phyloP scores from a whole-genome alignment of 2,797 vertebrate genomes.

The Melanotaenia pygmaea region DNA sequence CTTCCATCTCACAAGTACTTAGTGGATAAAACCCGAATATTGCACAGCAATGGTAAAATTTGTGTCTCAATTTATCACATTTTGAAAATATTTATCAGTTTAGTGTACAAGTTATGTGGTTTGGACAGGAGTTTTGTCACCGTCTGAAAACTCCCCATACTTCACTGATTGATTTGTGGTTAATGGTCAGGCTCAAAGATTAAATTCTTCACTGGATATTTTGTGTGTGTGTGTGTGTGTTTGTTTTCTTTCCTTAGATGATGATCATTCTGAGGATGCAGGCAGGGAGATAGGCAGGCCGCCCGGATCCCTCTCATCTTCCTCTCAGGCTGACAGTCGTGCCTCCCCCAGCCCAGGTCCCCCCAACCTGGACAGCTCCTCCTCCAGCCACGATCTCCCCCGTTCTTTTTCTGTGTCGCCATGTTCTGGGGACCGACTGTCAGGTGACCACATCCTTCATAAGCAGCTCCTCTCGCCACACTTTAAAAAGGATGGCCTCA shows the following conservation, averaged over 20 bases:
- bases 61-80: not conserved
- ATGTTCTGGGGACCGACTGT: constrained; percentile 83
- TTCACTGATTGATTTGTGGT: constrained; percentile 23
- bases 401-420: constrained; percentile 88
- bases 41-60: constrained; percentile 86
- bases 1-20: constrained; percentile 91
- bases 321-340: constrained; percentile 84
- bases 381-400: constrained; percentile 78
- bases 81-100: constrained; percentile 3
- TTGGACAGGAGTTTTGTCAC: constrained; percentile 24
- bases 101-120: not conserved
- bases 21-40: constrained; percentile 86
- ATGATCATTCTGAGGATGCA: constrained; percentile 88
- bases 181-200: constrained; percentile 22
- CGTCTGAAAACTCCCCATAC: not conserved
- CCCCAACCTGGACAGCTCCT: constrained; percentile 75
- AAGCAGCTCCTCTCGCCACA: constrained; percentile 86
- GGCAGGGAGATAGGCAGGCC: constrained; percentile 84
- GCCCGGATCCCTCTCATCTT: constrained; percentile 85
- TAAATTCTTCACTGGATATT: constrained; percentile 12
- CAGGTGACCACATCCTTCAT: constrained; percentile 84
- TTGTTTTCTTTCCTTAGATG: constrained; percentile 77
- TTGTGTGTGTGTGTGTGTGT: not conserved
- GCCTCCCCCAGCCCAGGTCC: constrained; percentile 85
- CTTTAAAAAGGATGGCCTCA: constrained; percentile 87